Evolutionary conservation across 2,888 invertebrate species (phyloP).

Genomic region (Embidobia sp.): DNA sequence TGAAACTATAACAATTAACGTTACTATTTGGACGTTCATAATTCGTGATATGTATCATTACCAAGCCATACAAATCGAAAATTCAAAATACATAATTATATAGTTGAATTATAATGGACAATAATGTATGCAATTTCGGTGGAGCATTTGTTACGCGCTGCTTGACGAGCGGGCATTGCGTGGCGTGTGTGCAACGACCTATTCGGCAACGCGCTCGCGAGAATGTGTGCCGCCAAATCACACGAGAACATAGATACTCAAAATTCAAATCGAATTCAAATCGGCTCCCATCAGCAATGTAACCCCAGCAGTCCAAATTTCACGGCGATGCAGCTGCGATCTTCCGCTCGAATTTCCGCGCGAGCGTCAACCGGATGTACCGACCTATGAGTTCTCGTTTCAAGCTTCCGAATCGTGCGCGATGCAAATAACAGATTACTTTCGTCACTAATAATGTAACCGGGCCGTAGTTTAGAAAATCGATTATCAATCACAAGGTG

Average conservation of each 20-base stretch:
- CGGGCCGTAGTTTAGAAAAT: constrained; percentile 30
- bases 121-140: constrained; percentile 57
- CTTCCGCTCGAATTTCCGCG: constrained; percentile 68
- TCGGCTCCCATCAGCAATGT: constrained; percentile 69
- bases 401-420: constrained; percentile 52
- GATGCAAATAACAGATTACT: constrained; percentile 62
- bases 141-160: constrained; percentile 48
- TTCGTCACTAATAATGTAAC: constrained; percentile 45
- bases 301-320: constrained; percentile 66
- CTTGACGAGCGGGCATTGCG: constrained; percentile 41
- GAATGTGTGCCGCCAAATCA: constrained; percentile 59
- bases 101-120: constrained; percentile 41
- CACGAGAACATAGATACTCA: constrained; percentile 65
- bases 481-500: constrained; percentile 27
- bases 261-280: constrained; percentile 79
- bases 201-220: constrained; percentile 30
- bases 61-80: constrained; percentile 31
- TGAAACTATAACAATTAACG: constrained; percentile 26
- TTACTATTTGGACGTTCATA: constrained; percentile 24
- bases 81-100: constrained; percentile 48
- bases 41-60: constrained; percentile 41
- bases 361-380: constrained; percentile 55
- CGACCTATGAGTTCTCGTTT: constrained; percentile 65
- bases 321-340: constrained; percentile 68
- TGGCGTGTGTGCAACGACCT: constrained; percentile 20